A percentile compares a stretch with the other conserved stretches of the same genome.
Conservation (phyloP, 1,140 invertebrate species). For the Cydia splendana region DNA sequence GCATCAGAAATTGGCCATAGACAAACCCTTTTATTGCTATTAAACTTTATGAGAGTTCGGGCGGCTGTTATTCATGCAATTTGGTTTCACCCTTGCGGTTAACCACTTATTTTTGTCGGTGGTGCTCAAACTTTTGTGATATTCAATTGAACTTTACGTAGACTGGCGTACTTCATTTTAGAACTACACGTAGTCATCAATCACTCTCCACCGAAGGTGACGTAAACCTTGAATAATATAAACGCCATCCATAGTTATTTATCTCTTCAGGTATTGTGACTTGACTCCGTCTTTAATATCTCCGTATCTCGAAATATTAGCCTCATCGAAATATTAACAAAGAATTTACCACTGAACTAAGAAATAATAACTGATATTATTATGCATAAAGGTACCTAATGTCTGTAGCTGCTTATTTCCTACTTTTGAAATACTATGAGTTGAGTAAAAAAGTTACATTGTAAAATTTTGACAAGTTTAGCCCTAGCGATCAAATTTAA, state of each 20-base stretch:
- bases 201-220: not conserved
- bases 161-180: not conserved
- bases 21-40: conserved; percentile 36
- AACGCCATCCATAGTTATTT: no score
- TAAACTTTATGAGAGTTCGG: not conserved
- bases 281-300: no score
- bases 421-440: not conserved
- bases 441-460: not conserved
- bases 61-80: conserved; percentile 23
- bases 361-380: not conserved
- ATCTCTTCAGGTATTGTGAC: no score
- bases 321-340: no score
- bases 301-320: no score
- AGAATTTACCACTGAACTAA: no score
- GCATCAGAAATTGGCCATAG: conserved; percentile 50
- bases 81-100: conserved; percentile 21
- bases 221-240: no score
- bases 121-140: conserved; percentile 7
- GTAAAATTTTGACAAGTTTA: conserved; percentile 17
- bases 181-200: not conserved
- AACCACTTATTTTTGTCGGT: not conserved
- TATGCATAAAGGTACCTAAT: not conserved
- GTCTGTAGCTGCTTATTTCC: not conserved
- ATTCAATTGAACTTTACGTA: not conserved
- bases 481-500: conserved; percentile 26